Evolutionary conservation across 2,888 invertebrate species (phyloP), one percentile per base, ranked within the genome.

Genomic region (Conistra vaccinii): DNA sequence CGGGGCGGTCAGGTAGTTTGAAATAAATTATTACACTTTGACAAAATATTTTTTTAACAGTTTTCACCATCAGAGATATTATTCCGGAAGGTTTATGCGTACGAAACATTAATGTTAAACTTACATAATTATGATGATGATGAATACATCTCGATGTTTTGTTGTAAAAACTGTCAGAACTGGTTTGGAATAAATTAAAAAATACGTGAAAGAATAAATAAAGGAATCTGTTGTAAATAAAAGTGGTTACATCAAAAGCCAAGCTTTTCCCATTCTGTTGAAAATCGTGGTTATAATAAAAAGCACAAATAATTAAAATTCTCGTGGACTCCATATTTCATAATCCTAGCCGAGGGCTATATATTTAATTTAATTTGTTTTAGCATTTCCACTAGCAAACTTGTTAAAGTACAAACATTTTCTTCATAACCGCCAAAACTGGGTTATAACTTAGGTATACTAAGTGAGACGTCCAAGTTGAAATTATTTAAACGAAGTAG

Each of bases 401-500:
- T 51, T 60, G 32, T 17, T 32, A 63, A 63, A 65, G 6, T 26
- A 45, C 29, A 3, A 29, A 61, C n/a, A 61, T 66, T 77, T 77
- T 69, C 61, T 69, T 72, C 20, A 57, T 23, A 48, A 57, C n/a
- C 14, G 9, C 67, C 48, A 60, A 81, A 81, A 81, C 45, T 66
- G 39, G 57, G 48, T 77, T 77, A 69, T 14, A 66, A 58, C 23
- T 51, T 55, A 32, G 32, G 32, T 32, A 32, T 23, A 63, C 51
- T 69, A 69, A 77, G 69, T 48, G 48, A 69, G 55, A 72, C 58
- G 61, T 73, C 77, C 55, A 62, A 72, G 29, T 67, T 69, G 53
- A 69, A 81, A 72, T 61, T 55, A 70, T 67, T 63, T 42, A 63
- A 70, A 68, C 29, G 53, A 66, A 78, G 77, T 58, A 72, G 39